Base-by-base conservation (phyloP, 2,113 vertebrate genomes). In the Mastomys natalensis region DNA sequence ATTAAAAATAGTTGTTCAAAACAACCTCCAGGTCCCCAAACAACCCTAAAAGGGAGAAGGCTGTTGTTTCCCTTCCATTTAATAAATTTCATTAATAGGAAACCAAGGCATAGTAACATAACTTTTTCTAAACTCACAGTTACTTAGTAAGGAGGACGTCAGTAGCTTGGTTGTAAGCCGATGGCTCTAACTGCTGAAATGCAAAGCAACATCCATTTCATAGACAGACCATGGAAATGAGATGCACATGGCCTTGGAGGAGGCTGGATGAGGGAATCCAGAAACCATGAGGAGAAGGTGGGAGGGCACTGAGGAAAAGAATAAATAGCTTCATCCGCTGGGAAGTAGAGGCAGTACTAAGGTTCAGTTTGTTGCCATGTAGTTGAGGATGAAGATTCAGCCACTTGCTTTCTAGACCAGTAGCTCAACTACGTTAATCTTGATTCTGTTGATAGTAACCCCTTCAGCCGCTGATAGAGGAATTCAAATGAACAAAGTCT, bases 361-460 rank as follows among this genome's bases (percentile, higher is more conserved):
- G 7, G 4, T 80, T 45, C 29, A 43, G n/a, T 31, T 58, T 40
- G 34, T 87, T 93, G 58, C 64, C 88, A 10, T 2, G 0, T 2
- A 60, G 68, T 21, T 68, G 34, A 60, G 15, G 74, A 66, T 62
- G 48, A 94, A 43, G 72, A 34, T 55, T 72, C 66, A 9, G 64
- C 74, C 55, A 37, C 76, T 40, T 76, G 84, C 74, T 87, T 86
- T 94, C 37, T 87, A 51, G 53, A 66, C 70, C 73, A 77, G 66
- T 60, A 89, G 45, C 76, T 91, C 34, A 72, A 78, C 87, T 80
- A 45, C 37, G 62, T 93, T 80, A 77, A 86, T 96, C 66, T 94
- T 74, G 82, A 82, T 95, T 96, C 29, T 93, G 66, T 77, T 97
- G 90, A 24, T 74, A 84, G 58, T 89, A 45, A 73, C 40, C 43